These are phyloP conservation scores for Drosophila cracens DNA, from an alignment of 2,888 invertebrate genomes.

Conservation along the genomic window DNA sequence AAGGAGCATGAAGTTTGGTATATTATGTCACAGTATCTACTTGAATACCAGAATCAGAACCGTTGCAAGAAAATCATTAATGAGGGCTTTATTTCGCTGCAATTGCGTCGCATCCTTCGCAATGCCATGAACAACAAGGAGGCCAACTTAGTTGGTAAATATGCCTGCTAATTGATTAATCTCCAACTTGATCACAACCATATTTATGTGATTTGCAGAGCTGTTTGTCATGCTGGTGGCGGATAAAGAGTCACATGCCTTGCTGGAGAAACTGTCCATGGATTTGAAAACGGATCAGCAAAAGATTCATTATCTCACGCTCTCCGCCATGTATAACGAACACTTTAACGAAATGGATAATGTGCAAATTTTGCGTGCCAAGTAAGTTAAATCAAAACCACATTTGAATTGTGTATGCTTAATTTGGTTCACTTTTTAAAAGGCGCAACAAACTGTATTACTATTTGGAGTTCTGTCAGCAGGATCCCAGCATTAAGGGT, in stretches of 20 bases:
- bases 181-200: background rate
- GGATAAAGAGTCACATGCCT: constrained; percentile 67
- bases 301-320: constrained; percentile 81
- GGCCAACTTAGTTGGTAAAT: constrained; percentile 81
- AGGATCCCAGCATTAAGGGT: constrained; percentile 81
- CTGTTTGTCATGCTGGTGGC: constrained; percentile 81
- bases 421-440: background rate
- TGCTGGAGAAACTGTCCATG: constrained; percentile 75
- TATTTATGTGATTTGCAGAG: constrained; percentile 54
- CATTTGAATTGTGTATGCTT: background rate
- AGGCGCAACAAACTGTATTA: constrained; percentile 84
- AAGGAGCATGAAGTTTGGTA: constrained; percentile 83
- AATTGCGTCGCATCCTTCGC: constrained; percentile 81
- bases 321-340: constrained; percentile 83
- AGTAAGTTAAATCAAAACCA: constrained; percentile 55
- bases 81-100: constrained; percentile 75
- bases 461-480: constrained; percentile 83
- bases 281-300: constrained; percentile 83
- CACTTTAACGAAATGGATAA: constrained; percentile 74
- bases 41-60: constrained; percentile 77
- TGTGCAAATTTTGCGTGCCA: constrained; percentile 73
- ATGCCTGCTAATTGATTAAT: background rate
- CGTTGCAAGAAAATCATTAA: constrained; percentile 69
- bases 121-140: constrained; percentile 81
- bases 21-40: constrained; percentile 79